Evolutionary conservation across 2,113 vertebrate species (phyloP), one percentile per base, ranked within the genome.

Genomic region (Apistogramma diplotaenia): DNA sequence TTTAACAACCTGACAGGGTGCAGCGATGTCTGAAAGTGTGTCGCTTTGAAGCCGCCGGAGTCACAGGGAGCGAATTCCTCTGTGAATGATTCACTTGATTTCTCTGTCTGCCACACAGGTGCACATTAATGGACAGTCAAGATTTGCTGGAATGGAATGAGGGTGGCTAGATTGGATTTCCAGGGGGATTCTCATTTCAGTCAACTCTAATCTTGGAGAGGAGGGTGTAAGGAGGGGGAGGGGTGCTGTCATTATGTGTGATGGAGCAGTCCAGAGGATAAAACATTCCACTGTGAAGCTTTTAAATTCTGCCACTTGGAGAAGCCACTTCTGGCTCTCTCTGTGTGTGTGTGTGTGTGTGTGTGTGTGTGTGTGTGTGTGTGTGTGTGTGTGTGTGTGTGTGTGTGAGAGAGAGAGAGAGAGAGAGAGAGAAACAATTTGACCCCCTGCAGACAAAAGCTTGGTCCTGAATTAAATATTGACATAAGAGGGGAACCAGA

Each of bases 161-260:
- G 58, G 74, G 27, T 1, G 57, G 74, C 82, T 56, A 82, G 85
- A 91, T 89, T 91, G 89, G 81, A 82, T 91, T 89, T 87, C 87
- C 85, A 84, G 76, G 43, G 43, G 65, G 65, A 87, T 87, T 86
- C 85, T 84, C 59, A 89, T 89, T 89, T 82, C 87, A 75, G 87
- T 84, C 80, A 82, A 51, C 46, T 78, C 81, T 78, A 84, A 89
- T 84, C 78, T 79, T 59, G 71, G 58, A 58, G 35, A 25, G 23
- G 60, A 33, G 40, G 25, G 18, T 12, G 16, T 16, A 27, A 12
- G n/a, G 25, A 43, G 29, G 23, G 65, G 11, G n/a, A 12, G 11
- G 9, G 57, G 18, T 12, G 29, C 31, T 57, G 67, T 75, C 21
- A 53, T 73, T 59, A 73, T 67, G 51, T 76, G 43, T 84, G 78